Conservation (phyloP, 2,113 vertebrate species). For the Bubo blakistoni region DNA sequence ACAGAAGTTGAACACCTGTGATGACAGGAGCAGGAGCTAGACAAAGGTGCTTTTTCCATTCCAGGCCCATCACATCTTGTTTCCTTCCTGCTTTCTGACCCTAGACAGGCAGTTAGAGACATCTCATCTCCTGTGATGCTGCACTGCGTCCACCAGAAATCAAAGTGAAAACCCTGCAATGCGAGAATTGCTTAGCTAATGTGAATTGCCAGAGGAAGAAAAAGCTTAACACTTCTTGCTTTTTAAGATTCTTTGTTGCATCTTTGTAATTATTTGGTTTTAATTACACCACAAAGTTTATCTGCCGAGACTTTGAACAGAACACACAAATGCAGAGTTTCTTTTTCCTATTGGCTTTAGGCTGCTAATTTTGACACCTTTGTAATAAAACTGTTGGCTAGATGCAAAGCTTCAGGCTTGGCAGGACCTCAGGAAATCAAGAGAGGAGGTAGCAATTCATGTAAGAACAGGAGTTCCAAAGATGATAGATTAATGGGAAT, state of each 20-base stretch:
- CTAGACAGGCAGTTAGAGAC: not conserved
- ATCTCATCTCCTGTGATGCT: not conserved
- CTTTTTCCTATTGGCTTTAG: conserved; percentile 13
- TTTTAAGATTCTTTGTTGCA: not conserved
- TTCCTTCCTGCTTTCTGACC: not conserved
- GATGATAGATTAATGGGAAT: not conserved
- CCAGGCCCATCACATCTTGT: not conserved
- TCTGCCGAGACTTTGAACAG: not conserved
- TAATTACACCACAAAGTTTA: not conserved
- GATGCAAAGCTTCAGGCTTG: conserved; percentile 41
- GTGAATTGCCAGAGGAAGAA: not conserved
- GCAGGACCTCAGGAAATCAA: conserved; percentile 53
- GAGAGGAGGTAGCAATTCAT: conserved; percentile 41
- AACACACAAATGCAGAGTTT: not conserved
- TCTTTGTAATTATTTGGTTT: conserved; percentile 39
- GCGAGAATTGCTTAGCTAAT: not conserved
- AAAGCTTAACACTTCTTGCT: not conserved
- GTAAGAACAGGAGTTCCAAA: conserved; percentile 23
- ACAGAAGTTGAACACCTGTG: not conserved
- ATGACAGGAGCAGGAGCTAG: not conserved
- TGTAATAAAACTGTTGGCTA: conserved; percentile 64
- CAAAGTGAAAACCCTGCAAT: not conserved
- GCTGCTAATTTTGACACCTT: conserved; percentile 65
- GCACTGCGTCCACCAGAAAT: not conserved
- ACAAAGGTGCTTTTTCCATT: not conserved